A percentile compares a stretch with the other conserved stretches of the same genome.
Conservation (phyloP, 2,797 vertebrate species). For the Lophotriccus pileatus region DNA sequence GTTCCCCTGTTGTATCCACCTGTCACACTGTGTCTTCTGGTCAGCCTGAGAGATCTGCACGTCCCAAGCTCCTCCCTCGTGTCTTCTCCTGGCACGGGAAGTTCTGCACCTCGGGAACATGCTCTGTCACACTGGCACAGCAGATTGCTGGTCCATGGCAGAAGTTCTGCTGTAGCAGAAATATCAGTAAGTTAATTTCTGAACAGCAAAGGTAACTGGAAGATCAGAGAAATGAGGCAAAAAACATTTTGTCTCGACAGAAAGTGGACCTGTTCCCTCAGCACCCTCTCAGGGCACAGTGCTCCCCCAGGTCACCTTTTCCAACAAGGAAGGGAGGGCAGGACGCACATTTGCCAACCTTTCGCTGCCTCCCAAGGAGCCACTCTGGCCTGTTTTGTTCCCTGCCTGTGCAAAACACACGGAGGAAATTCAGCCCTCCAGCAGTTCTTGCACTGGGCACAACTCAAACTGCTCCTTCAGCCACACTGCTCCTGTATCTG, state of each 20-base stretch:
- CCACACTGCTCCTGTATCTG: background rate
- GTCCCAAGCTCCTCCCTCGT: background rate
- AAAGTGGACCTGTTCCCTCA: background rate
- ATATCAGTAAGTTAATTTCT: background rate
- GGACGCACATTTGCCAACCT: background rate
- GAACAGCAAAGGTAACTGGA: background rate
- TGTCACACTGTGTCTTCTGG: background rate
- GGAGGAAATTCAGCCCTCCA: background rate
- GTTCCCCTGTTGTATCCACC: background rate
- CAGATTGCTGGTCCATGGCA: background rate
- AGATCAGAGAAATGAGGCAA: background rate
- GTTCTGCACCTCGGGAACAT: background rate
- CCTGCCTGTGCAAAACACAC: background rate
- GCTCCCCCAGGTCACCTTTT: background rate
- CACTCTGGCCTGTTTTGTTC: background rate
- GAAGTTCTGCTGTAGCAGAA: background rate
- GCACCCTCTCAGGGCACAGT: background rate
- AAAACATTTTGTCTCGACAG: background rate
- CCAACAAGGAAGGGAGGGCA: background rate
- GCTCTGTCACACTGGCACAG: background rate
- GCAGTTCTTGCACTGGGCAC: background rate
- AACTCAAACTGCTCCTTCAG: background rate
- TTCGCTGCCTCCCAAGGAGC: background rate
- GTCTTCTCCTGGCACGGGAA: background rate
- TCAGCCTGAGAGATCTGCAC: background rate